Evolutionary conservation across 2,888 invertebrate genomes (phyloP).

Genomic region (Frankliniella intonsa): DNA sequence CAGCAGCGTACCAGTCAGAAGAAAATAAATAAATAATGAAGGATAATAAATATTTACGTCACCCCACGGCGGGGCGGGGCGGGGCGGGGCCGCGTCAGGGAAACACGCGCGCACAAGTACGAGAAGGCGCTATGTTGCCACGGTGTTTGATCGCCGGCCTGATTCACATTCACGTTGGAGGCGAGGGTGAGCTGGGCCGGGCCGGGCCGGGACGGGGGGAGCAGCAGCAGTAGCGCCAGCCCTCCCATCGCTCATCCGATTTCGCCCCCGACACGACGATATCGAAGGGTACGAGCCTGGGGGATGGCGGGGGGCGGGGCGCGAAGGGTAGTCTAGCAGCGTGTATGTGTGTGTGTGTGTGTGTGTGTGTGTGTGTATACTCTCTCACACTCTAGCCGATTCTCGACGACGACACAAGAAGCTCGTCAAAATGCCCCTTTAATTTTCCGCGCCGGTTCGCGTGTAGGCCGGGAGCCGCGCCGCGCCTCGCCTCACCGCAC

Average conservation of each 20-base stretch:
- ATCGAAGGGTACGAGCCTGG: neutral
- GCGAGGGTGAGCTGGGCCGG: too few species aligned
- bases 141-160: too few species aligned
- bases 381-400: neutral
- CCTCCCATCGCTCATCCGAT: conserved; percentile 1
- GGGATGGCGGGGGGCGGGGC: neutral
- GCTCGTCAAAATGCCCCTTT: conserved; percentile 14
- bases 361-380: neutral
- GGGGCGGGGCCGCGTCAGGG: too few species aligned
- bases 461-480: neutral
- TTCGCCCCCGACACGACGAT: neutral
- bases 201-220: too few species aligned
- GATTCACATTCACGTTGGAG: too few species aligned
- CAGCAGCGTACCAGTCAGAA: too few species aligned
- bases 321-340: neutral
- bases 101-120: too few species aligned
- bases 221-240: neutral
- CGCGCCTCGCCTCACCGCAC: neutral
- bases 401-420: conserved; percentile 13
- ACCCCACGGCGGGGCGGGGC: too few species aligned
- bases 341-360: too few species aligned
- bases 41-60: too few species aligned
- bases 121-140: too few species aligned
- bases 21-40: too few species aligned
- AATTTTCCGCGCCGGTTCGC: conserved; percentile 13